Base-by-base conservation (phyloP, 2,797 vertebrate genomes). In the Helicolenus hilgendorfi region DNA sequence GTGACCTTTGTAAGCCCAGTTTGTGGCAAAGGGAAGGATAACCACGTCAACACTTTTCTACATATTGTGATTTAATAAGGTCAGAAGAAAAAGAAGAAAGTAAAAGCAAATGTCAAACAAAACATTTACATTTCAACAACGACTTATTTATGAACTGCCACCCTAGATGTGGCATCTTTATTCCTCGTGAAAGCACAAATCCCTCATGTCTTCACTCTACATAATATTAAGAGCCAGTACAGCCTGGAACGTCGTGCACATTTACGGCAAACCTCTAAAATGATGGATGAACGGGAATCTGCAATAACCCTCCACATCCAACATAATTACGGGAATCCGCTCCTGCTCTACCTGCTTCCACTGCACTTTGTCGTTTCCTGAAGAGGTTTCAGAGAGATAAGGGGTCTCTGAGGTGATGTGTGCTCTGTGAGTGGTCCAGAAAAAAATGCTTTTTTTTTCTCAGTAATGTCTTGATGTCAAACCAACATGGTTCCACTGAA, bases 251-350 rank as follows among this genome's bases (percentile, higher is more conserved):
- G 49, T 55, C 20, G 6, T 59, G 64, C 45, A 63, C 45, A 56
- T 81, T 91, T 89, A 72, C 79, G 14, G 77, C 74, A 77, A 70
- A 72, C 72, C 11, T 29, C 77, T 87, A 38, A 82, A 85, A 77
- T 75, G 65, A 89, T 68, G 79, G 85, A 72, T 85, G 82, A 89
- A 58, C 59, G n/a, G 67, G 80, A 93, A 89, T 85, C 79, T 79
- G 58, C 86, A 81, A 74, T 79, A 79, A 81, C 69, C 53, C 53
- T 83, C 72, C 49, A 33, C 38, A 38, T 79, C 72, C 72, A 79
- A 27, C 69, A 67, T 70, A 36, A 85, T 89, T 88, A 89, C 82
- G 7, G 85, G 84, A 91, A 95, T 36, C 3, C 49, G 77, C 38
- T 79, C 49, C n/a, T 26, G 36, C 72, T 85, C 73, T 58, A 86